These are phyloP conservation scores for Orthosia cruda DNA, from an alignment of 2,888 invertebrate genomes.

Conservation along the genomic window DNA sequence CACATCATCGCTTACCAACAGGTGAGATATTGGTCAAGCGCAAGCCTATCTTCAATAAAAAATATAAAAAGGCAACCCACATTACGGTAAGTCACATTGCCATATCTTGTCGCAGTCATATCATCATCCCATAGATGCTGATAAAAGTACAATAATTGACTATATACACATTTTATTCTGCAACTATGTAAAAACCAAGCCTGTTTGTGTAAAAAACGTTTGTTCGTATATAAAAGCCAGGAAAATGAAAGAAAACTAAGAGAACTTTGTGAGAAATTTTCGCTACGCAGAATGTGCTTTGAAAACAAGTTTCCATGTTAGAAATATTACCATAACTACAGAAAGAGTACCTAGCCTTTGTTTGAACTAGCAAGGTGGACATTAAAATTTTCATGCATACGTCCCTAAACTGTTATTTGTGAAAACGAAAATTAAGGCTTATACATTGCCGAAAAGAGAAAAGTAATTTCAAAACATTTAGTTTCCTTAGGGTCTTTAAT, in stretches of 20 bases:
- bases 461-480: neutral
- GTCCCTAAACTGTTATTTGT: neutral
- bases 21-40: too few species aligned
- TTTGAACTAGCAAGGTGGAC: slow-evolving; percentile 15
- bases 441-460: neutral
- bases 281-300: slow-evolving; percentile 19
- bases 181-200: neutral
- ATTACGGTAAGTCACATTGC: too few species aligned
- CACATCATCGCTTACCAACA: too few species aligned
- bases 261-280: slow-evolving; percentile 17
- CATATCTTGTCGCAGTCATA: too few species aligned
- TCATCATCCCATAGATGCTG: too few species aligned
- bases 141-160: too few species aligned
- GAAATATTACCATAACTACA: slow-evolving; percentile 15
- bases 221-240: neutral
- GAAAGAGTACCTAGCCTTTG: slow-evolving; percentile 15
- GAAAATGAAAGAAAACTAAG: slow-evolving; percentile 20
- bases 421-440: slow-evolving; percentile 5
- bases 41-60: too few species aligned
- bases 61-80: too few species aligned
- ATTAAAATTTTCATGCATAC: slow-evolving; percentile 13
- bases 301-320: slow-evolving; percentile 23
- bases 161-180: neutral
- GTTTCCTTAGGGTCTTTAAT: too few species aligned
- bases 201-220: too few species aligned